Evolutionary conservation across 1,140 invertebrate genomes (phyloP).

Genomic region (Antheraea pernyi): DNA sequence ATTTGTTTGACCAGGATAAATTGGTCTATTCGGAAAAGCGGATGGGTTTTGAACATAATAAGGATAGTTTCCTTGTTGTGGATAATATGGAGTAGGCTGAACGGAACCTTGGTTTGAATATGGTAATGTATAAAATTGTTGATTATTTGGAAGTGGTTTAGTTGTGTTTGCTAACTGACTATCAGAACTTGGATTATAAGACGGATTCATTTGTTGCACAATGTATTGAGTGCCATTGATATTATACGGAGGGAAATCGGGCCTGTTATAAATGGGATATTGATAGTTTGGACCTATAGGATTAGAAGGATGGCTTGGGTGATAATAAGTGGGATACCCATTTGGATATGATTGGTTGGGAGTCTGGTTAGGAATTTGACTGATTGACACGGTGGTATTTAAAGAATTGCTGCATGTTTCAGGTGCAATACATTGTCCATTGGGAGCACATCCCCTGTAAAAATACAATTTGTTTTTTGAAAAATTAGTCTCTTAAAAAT

Average conservation of each 20-base stretch:
- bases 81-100: neutral
- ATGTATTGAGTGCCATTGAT: neutral
- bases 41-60: neutral
- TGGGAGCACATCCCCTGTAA: slow-evolving; percentile 66
- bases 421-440: slow-evolving; percentile 79
- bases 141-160: neutral
- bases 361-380: too few relatives aligned
- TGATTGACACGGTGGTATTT: too few relatives aligned
- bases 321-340: neutral
- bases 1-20: slow-evolving; percentile 2
- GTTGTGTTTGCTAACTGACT: neutral
- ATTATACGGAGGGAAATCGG: neutral
- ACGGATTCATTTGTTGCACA: neutral
- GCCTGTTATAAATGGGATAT: neutral
- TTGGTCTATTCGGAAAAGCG: neutral
- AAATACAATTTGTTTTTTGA: neutral
- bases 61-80: neutral
- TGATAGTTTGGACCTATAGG: neutral
- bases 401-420: slow-evolving; percentile 63
- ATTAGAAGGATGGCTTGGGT: too few relatives aligned
- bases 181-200: neutral
- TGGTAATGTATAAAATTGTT: neutral
- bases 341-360: slow-evolving; percentile 1
- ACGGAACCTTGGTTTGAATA: neutral
- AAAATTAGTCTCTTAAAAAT: too few relatives aligned